Percentiles rank a stretch among this genome's conserved stretches.
phyloP scores from a whole-genome alignment of 2,888 invertebrate species.

The Mythimna impura region DNA sequence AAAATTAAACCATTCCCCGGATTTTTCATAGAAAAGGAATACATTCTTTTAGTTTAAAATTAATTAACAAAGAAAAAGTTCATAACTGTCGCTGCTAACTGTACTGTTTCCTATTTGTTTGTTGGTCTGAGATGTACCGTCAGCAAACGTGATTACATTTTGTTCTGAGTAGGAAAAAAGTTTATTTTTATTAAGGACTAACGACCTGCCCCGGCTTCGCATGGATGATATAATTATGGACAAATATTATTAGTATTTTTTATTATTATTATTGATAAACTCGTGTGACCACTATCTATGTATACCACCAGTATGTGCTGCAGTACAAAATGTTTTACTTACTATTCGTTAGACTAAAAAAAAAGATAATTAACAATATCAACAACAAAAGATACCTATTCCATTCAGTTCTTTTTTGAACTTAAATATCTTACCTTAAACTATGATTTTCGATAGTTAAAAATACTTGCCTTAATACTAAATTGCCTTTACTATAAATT shows the following conservation, averaged over 20 bases:
- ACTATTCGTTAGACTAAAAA: not conserved
- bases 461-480: no score
- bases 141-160: not conserved
- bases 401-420: not conserved
- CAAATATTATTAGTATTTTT: no score
- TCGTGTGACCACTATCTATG: no score
- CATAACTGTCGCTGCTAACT: not conserved
- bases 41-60: slow-evolving; percentile 1
- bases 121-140: not conserved
- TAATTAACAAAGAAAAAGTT: slow-evolving; percentile 10
- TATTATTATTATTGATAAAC: no score
- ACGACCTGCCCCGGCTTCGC: no score
- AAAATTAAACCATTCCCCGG: not conserved
- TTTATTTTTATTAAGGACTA: no score
- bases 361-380: not conserved
- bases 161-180: not conserved
- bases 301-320: no score
- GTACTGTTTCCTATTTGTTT: slow-evolving; percentile 7
- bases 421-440: no score
- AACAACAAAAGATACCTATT: not conserved
- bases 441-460: no score
- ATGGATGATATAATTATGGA: no score
- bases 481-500: no score
- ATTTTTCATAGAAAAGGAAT: not conserved
- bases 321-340: not conserved